These are phyloP conservation scores for Troglohyphantes excavatus DNA, from an alignment of 2,888 invertebrate species.

Conservation along the genomic window DNA sequence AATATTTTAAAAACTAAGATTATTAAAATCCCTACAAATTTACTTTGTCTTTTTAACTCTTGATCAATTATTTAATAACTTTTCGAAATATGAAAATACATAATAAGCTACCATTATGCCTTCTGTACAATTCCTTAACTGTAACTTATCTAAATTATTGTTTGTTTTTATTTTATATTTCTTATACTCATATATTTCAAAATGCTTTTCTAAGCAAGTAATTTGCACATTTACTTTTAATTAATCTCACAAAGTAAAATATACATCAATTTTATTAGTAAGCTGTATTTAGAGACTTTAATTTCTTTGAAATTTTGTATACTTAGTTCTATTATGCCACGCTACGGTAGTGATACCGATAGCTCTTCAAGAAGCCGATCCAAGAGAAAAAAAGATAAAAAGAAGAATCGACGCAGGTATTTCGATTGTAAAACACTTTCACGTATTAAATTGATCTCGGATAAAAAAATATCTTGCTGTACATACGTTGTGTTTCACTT, in stretches of 20 bases:
- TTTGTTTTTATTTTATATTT: neutral
- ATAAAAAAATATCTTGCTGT: no score
- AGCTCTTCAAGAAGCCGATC: constrained; percentile 60
- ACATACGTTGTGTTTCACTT: no score
- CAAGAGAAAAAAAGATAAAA: constrained; percentile 46
- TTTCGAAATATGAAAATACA: no score
- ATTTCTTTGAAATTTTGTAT: neutral
- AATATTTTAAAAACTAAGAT: no score
- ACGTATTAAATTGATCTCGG: no score
- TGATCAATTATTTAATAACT: no score
- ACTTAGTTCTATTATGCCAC: constrained; percentile 35
- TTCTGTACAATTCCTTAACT: no score
- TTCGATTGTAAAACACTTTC: neutral
- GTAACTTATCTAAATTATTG: neutral
- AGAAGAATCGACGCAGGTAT: constrained; percentile 44
- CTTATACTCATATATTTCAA: neutral
- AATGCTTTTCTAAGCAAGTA: neutral
- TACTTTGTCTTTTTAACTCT: no score
- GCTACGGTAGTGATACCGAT: constrained; percentile 63
- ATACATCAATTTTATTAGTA: no score
- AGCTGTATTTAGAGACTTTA: no score
- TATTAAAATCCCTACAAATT: no score
- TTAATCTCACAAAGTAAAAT: neutral
- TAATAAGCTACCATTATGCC: no score
- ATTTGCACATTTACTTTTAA: neutral